Evolutionary conservation across 2,113 vertebrate species (phyloP).

Genomic region (Pluvialis apricaria): DNA sequence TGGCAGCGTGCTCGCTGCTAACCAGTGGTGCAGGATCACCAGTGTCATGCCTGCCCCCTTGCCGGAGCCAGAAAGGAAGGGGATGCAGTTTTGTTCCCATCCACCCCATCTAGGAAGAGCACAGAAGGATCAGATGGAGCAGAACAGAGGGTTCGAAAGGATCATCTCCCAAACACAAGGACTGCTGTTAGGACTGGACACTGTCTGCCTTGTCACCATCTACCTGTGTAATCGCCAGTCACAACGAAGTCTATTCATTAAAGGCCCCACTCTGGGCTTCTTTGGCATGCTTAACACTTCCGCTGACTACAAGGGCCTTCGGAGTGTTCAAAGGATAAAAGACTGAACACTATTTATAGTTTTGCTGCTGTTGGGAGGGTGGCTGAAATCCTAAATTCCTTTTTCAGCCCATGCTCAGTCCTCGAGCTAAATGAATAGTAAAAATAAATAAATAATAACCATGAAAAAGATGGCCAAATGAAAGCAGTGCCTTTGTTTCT

Average conservation of each 20-base stretch:
- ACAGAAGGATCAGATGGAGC: not conserved
- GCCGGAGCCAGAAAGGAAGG: not conserved
- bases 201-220: slow-evolving; percentile 24
- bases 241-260: slow-evolving; percentile 9
- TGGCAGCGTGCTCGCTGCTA: rapidly evolving
- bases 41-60: not conserved
- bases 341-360: slow-evolving; percentile 29
- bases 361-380: not conserved
- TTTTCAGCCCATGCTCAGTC: not conserved
- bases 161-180: slow-evolving; percentile 1
- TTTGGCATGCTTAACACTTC: slow-evolving; percentile 15
- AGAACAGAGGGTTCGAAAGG: not conserved
- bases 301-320: not conserved
- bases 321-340: slow-evolving; percentile 23
- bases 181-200: not conserved
- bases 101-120: not conserved
- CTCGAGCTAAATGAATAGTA: not conserved
- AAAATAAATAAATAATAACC: slow-evolving; percentile 35
- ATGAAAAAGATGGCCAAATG: not conserved
- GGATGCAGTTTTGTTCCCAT: not conserved
- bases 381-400: slow-evolving; percentile 6
- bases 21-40: not conserved
- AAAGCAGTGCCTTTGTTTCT: slow-evolving; percentile 34
- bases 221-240: slow-evolving; percentile 22
- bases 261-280: not conserved